These are phyloP conservation scores for Enoplosus armatus DNA, from an alignment of 2,797 vertebrate species.

Conservation along the genomic window DNA sequence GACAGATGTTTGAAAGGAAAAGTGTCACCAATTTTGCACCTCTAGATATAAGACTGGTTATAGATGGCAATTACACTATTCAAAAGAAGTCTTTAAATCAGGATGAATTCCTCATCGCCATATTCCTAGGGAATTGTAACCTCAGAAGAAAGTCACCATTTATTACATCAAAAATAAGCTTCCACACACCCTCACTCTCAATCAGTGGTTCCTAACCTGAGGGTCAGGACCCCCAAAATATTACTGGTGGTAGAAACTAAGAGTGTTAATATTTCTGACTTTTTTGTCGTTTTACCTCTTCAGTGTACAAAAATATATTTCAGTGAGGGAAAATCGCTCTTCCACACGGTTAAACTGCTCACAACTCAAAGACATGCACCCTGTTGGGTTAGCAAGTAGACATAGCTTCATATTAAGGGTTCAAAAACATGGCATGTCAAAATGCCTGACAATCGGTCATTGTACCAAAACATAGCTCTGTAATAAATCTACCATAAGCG, in stretches of 20 bases:
- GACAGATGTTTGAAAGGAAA: slow-evolving; percentile 19
- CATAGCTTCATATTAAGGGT: neutral
- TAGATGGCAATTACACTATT: neutral
- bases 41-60: neutral
- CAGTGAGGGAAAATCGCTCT: neutral
- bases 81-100: slow-evolving; percentile 1
- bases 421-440: neutral
- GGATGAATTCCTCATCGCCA: neutral
- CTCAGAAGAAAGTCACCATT: neutral
- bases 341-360: neutral
- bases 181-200: neutral
- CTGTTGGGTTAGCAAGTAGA: neutral
- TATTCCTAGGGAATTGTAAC: neutral
- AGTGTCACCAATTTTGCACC: neutral
- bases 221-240: neutral
- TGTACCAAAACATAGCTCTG: neutral
- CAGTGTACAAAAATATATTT: neutral
- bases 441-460: neutral
- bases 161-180: slow-evolving; percentile 9
- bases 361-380: neutral
- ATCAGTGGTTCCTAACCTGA: neutral
- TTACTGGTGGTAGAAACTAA: neutral
- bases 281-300: neutral
- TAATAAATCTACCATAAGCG: neutral
- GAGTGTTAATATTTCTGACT: neutral